Base-by-base conservation (phyloP, 2,113 vertebrate species). In the Choloepus hoffmanni region DNA sequence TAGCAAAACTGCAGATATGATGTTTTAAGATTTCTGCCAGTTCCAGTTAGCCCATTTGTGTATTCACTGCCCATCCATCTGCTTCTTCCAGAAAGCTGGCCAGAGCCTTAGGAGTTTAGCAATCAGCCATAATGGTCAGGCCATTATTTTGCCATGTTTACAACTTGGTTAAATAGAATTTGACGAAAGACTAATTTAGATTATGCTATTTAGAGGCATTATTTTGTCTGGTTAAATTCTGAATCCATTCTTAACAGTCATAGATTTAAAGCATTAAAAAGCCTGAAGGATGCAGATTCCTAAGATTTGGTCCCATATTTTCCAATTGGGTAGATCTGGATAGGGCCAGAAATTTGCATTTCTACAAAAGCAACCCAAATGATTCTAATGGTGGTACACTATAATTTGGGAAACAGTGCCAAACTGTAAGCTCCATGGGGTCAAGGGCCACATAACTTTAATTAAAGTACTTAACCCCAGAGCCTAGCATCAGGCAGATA, bases 151-250 rank as follows among this genome's bases (percentile, higher is more conserved):
- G n/a, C 48, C 50, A 26, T 28, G 2, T 48, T 55, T 12, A 84
- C 36, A 55, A 30, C 13, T 24, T 81, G 65, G 40, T 45, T 96
- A 86, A 60, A n/a, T 83, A 55, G 48, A 92, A 67, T 82, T 26
- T 78, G 15, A 26, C 55, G 28, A 48, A 82, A 73, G 21, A 19
- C n/a, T 19, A 55, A 45, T 40, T 92, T 50, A 63, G n/a, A 55
- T 65, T 24, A 72, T 89, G n/a, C 30, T 82, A 7, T 68, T 50
- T 5, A 30, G 28, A 85, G 53, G 30, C 55, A 53, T 81, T 82
- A 33, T 89, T 89, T 81, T 68, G 30, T 68, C 60, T 12, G 28
- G n/a, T 78, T 96, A 33, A 90, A 92, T 88, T 77, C 55, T 62
- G 21, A 92, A 65, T 79, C 53, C 7, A 9, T 70, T 90, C 30